Percentiles rank a stretch among this genome's conserved stretches.
Evolutionary conservation across 2,888 invertebrate species (phyloP).

Genomic region (Lithodes maja): DNA sequence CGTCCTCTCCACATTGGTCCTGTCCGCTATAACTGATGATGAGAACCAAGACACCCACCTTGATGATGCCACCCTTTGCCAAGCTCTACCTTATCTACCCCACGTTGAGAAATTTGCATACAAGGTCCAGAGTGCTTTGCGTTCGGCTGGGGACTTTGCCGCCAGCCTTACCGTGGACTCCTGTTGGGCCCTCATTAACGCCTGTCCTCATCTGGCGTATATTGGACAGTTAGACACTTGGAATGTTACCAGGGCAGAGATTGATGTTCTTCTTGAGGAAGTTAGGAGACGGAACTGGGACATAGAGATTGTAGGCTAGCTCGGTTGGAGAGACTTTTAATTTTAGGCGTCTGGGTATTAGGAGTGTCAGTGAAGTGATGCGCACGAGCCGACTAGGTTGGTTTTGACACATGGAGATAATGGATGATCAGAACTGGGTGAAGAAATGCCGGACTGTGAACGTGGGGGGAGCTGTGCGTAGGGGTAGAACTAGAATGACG

Average conservation of each 20-base stretch:
- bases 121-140: conserved; percentile 59
- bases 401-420: no score
- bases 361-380: no score
- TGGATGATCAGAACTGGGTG: no score
- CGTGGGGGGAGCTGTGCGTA: no score
- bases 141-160: conserved; percentile 37
- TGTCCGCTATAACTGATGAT: conserved; percentile 62
- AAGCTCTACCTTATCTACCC: conserved; percentile 42
- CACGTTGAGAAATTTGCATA: conserved; percentile 59
- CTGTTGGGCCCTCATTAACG: conserved; percentile 36
- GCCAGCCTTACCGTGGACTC: conserved; percentile 54
- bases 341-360: no score
- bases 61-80: conserved; percentile 36
- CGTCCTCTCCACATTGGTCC: conserved; percentile 42
- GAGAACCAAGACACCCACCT: conserved; percentile 46
- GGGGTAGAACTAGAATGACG: no score
- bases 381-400: no score
- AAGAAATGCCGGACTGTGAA: no score
- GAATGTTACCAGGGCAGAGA: conserved; percentile 49
- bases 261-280: conserved; percentile 36
- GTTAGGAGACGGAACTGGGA: conserved; percentile 50
- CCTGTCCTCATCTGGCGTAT: conserved; percentile 45
- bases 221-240: conserved; percentile 54
- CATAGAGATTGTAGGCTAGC: conserved; percentile 33
- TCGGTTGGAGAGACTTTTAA: no score